Evolutionary conservation across 2,888 invertebrate species (phyloP), one percentile per base, ranked within the genome.

Genomic region (Epinotia demarniana): DNA sequence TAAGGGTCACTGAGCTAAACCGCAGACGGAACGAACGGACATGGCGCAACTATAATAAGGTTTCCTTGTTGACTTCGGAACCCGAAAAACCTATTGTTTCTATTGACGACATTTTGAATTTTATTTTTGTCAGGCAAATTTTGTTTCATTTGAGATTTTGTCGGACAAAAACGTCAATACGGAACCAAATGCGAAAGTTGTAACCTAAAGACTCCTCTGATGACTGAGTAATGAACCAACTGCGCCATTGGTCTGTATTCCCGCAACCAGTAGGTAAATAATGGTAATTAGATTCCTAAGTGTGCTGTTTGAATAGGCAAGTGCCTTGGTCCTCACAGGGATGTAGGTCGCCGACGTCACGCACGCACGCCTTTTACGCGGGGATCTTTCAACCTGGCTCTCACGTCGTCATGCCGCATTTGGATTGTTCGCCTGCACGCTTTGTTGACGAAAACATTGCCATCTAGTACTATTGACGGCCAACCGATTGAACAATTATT

Each of bases 251-350:
- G 75, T 73, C 69, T 70, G 80, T 79, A 77, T 78, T 79, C 79
- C 77, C 75, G 77, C 68, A 68, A 74, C 73, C 58, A 74, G 83
- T 85, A 82, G 79, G 83, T 86, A 87, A 91, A 86, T 88, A 87
- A 90, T 88, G 89, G 82, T 89, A 91, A 91, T 89, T 86, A 89
- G 83, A 90, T 91, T 84, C 89, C 83, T 78, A 84, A 82, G 84
- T 83, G 83, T 82, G 84, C 82, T 83, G 76, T 81, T 84, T 86
- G 91, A 89, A 92, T 91, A 86, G 83, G 80, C 82, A 88, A 89
- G 84, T 83, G 81, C 79, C 81, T 70, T 78, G 77, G 72, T 81
- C 82, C 79, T 79, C 79, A 78, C 77, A 73, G 76, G 80, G 81
- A 90, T 88, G 87, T 90, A 84, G 90, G 89, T 86, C 88, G 87